A percentile compares a stretch with the other conserved stretches of the same genome.
Evolutionary conservation across 2,113 vertebrate genomes (phyloP).

Genomic region (Lophura nycthemera): DNA sequence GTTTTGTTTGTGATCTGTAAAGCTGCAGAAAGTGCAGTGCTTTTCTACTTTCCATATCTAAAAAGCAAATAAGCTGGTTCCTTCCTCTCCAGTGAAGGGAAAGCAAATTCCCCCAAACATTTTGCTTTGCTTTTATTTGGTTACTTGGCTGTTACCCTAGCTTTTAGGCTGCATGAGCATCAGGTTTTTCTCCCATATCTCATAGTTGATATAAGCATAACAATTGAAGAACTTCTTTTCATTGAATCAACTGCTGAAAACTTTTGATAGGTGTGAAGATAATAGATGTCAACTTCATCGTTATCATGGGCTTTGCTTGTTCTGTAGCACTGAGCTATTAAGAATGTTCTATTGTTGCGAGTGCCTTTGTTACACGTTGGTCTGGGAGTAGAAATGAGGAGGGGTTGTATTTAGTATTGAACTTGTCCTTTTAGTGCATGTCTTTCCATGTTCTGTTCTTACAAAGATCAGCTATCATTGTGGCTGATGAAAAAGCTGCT

Average conservation of each 20-base stretch:
- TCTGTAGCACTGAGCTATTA: conserved; percentile 30
- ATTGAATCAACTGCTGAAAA: conserved; percentile 25
- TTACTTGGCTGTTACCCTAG: neutral
- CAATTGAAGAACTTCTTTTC: conserved; percentile 35
- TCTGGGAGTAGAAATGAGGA: neutral
- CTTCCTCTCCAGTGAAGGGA: neutral
- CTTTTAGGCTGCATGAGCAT: neutral
- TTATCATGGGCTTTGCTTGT: conserved; percentile 20
- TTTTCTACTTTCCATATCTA: neutral
- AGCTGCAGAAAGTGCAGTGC: neutral
- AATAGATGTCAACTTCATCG: conserved; percentile 50
- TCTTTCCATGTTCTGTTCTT: neutral
- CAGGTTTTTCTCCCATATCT: neutral
- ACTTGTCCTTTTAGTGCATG: neutral
- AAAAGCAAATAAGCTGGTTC: neutral
- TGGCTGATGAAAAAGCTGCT: neutral
- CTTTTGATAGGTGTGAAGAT: conserved; percentile 31
- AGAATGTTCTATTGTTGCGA: conserved; percentile 39
- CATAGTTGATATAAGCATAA: neutral
- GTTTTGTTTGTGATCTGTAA: neutral
- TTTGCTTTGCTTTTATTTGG: neutral
- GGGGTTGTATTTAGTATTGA: neutral
- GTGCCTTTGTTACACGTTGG: neutral
- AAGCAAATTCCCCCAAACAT: neutral
- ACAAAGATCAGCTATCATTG: neutral